Evolutionary conservation across 1,140 invertebrate genomes (phyloP), one percentile per base, ranked within the genome.

Genomic region (Hyphantria cunea): DNA sequence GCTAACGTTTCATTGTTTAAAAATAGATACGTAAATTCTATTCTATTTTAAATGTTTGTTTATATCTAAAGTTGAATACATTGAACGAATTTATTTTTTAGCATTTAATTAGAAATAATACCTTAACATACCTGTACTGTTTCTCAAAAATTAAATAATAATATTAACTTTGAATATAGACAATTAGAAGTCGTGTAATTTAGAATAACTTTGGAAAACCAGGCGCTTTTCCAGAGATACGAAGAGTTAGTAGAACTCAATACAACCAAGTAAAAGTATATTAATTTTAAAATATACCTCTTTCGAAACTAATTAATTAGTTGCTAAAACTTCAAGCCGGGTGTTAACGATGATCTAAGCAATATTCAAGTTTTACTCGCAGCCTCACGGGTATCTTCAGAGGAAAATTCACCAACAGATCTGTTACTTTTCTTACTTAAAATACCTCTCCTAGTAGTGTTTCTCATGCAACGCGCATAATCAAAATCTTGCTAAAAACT

Each of bases 401-500:
- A 65, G 25, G 62, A 51, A 64, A 64, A 64, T 56, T 61, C 49
- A 58, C 55, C 49, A 13, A 48, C 44, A 58, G 49, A 58, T 48
- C 55, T 49, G 33, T 58, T 39, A 42, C 25, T 50, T 48, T 51
- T 60, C 48, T 60, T 51, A 60, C 48, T 60, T 34, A 44, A n/a
- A 42, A 58, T 37, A 51, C 47, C 25, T 60, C 17, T 3, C 37
- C 47, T 50, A 14, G 7, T 44, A 42, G 47, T 41, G 31, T 37
- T 41, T 34, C 45, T 34, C 59, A 65, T 68, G 54, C 67, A 68
- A 13, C 47, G 41, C 42, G 37, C 59, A 51, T 82, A 80, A 84
- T 82, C 73, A 81, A 79, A 82, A 81, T 78, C 70, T 66, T 62
- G 60, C 55, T 45, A 70, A 56, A 74, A 75, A 70, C 69, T 67